Percentiles rank a stretch among this genome's conserved stretches.
These are phyloP conservation scores for Chaenogobius annularis DNA, from an alignment of 2,113 vertebrate genomes.

Conservation along the genomic window DNA sequence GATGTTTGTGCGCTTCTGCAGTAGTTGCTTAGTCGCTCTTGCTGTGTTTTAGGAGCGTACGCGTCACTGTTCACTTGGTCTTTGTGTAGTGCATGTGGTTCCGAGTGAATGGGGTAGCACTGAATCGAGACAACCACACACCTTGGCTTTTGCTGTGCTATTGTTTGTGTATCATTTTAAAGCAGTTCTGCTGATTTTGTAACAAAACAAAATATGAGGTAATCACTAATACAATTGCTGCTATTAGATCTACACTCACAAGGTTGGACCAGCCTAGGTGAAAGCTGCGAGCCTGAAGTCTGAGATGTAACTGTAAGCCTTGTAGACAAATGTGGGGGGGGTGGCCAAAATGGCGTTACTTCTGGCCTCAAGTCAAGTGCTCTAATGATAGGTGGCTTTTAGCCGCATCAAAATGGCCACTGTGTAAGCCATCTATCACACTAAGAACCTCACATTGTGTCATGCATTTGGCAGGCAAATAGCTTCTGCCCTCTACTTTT, in stretches of 20 bases:
- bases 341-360: slow-evolving; percentile 46
- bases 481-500: slow-evolving; percentile 39
- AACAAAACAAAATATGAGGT: too few relatives aligned
- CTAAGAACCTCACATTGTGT: slow-evolving; percentile 62
- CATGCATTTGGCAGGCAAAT: slow-evolving; percentile 55
- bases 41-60: slow-evolving; percentile 45
- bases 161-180: slow-evolving; percentile 25
- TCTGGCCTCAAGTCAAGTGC: slow-evolving; percentile 26
- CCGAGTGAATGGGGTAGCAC: background rate
- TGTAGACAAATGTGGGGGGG: slow-evolving; percentile 31
- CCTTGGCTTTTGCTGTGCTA: background rate
- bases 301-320: slow-evolving; percentile 24
- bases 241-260: slow-evolving; percentile 35
- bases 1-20: slow-evolving; percentile 54
- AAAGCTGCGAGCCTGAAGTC: slow-evolving; percentile 16
- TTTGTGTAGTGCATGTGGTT: slow-evolving; percentile 11
- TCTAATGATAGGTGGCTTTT: slow-evolving; percentile 54
- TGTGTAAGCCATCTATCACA: slow-evolving; percentile 58
- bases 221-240: slow-evolving; percentile 39
- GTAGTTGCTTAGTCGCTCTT: slow-evolving; percentile 27
- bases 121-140: background rate
- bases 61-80: slow-evolving; percentile 3
- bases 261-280: slow-evolving; percentile 42
- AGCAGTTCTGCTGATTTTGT: slow-evolving; percentile 21
- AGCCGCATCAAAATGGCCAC: slow-evolving; percentile 57